Evolutionary conservation across 2,888 invertebrate genomes (phyloP).

Genomic region (Papilio demoleus): DNA sequence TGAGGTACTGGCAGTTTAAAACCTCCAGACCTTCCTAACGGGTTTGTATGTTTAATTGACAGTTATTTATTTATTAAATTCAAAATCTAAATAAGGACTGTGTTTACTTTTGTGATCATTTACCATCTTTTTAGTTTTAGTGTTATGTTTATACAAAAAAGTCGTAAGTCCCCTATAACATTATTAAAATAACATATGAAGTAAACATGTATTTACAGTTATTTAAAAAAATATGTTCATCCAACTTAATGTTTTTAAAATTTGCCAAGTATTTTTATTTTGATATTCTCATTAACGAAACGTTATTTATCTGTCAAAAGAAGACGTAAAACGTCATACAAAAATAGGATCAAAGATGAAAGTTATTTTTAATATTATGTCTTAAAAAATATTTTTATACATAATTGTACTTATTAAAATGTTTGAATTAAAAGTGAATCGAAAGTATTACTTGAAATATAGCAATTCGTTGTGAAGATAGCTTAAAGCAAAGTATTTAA

Average conservation of each 20-base stretch:
- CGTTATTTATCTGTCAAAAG: conserved; percentile 39
- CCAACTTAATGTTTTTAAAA: not conserved
- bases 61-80: too few species aligned
- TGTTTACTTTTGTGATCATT: too few species aligned
- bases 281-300: conserved; percentile 21
- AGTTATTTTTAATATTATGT: conserved; percentile 77
- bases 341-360: conserved; percentile 79
- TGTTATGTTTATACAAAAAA: too few species aligned
- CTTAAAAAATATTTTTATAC: conserved; percentile 56
- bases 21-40: not conserved
- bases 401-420: conserved; percentile 55
- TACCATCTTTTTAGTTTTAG: too few species aligned
- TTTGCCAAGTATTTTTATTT: not conserved
- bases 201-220: not conserved
- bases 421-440: conserved; percentile 54
- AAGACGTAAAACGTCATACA: conserved; percentile 58
- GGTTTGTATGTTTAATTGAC: not conserved
- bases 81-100: too few species aligned
- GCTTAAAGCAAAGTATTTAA: conserved; percentile 64
- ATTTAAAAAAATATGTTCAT: not conserved
- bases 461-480: conserved; percentile 54
- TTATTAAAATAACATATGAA: not conserved
- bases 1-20: not conserved
- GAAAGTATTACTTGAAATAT: conserved; percentile 53
- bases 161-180: too few species aligned